Conservation (phyloP, 1,140 invertebrate genomes). For the Streblospio benedicti region DNA sequence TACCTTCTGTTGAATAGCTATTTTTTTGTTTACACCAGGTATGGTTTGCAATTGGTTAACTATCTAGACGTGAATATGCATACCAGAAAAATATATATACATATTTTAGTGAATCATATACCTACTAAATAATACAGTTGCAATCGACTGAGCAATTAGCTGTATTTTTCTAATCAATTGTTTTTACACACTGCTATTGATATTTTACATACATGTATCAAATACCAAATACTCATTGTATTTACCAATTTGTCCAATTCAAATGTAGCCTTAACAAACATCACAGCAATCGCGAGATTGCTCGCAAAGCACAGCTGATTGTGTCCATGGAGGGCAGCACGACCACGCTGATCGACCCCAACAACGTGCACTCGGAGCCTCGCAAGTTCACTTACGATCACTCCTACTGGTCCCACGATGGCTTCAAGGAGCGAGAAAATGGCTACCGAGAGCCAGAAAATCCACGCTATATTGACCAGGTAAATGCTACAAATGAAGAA, state of each 20-base stretch:
- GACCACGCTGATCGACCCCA: slow-evolving; percentile 40
- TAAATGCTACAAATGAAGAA: slow-evolving; percentile 21
- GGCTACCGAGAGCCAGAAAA: slow-evolving; percentile 44
- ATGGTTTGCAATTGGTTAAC: neutral
- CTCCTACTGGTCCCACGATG: slow-evolving; percentile 56
- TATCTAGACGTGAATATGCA: too few species aligned
- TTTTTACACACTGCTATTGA: too few species aligned
- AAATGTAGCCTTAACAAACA: slow-evolving; percentile 9
- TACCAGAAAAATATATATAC: too few species aligned
- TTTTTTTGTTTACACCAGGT: neutral
- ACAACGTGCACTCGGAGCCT: slow-evolving; percentile 40
- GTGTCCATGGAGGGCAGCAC: slow-evolving; percentile 46
- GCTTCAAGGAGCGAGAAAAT: slow-evolving; percentile 44
- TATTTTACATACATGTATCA: too few species aligned
- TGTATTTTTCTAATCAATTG: too few species aligned
- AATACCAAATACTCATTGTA: too few species aligned
- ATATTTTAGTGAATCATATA: too few species aligned
- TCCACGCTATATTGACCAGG: slow-evolving; percentile 48
- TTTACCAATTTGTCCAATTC: too few species aligned
- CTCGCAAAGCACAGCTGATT: slow-evolving; percentile 49
- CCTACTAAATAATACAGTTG: too few species aligned
- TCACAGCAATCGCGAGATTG: slow-evolving; percentile 51
- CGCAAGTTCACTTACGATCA: slow-evolving; percentile 53
- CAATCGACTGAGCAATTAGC: too few species aligned
- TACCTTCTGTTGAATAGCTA: slow-evolving; percentile 4